Evolutionary conservation across 1,140 invertebrate genomes (phyloP), one percentile per base, ranked within the genome.

Genomic region (Nixonia krombeini): DNA sequence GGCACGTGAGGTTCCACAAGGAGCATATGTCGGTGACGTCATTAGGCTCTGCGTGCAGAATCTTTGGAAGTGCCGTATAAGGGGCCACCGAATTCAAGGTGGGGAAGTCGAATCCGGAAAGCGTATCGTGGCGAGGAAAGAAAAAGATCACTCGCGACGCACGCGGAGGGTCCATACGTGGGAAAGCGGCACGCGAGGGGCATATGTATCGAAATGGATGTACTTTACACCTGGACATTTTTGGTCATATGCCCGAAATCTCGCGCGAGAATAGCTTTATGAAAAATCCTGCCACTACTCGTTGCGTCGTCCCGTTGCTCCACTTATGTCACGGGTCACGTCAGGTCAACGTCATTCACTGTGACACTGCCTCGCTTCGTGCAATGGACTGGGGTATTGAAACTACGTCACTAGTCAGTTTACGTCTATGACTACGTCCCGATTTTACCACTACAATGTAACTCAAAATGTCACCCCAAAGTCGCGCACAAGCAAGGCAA

Each of bases 161-260:
- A 8, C 57, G 13, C 33, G 28, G 12, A 52, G 52, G 61, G 59
- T 35, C 38, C 53, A 75, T 74, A 81, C 77, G 73, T 80, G 81
- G 75, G 79, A 82, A 82, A 73, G 58, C 55, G 69, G 1, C n/a
- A n/a, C n/a, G n/a, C n/a, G n/a, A n/a, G 31, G 40, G 47, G 80
- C 79, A 80, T 81, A 79, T 78, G 82, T 73, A 72, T 58, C 31
- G 59, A 55, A 66, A 69, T 66, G 6, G 44, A 64, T 73, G 64
- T 72, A 68, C 59, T 63, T 72, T 73, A 73, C 77, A 81, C 74
- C 78, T 79, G 76, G 79, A 72, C n/a, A 66, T 65, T 62, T 58
- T 52, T 28, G 33, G 44, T 40, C 41, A 57, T 69, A 44, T 68
- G 67, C 76, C 59, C 47, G 44, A 40, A 53, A 51, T 31, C 8